Evolutionary conservation across 1,140 invertebrate genomes (phyloP), one percentile per base, ranked within the genome.

Genomic region (Brachystomella parvula): DNA sequence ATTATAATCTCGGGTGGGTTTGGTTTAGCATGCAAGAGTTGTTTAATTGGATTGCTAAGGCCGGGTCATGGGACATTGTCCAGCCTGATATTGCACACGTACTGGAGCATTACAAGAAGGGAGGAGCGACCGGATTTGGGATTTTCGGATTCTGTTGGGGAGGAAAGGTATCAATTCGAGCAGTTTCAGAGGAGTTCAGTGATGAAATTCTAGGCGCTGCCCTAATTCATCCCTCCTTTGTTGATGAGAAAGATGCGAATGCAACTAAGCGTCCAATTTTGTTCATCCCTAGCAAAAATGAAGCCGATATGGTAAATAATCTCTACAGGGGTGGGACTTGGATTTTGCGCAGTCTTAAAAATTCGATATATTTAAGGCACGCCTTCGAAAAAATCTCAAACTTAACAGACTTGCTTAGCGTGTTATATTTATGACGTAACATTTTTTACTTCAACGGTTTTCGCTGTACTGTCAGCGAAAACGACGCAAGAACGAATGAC

Each of bases 91-190:
- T 67, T 32, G 1, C 1, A 2, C 35, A 6, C 2, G 44, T 70
- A 17, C 33, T 66, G 3, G 21, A 56, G 12, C 44, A 60, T 59
- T 71, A 68, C 39, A 59, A 70, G 31, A 44, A n/a, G 1, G 2
- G 62, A 3, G 66, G 63, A 19, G 61, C 19, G 2, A 59, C 19
- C 29, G 31, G 9, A n/a, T 35, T 72, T 28, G 71, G 71, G 2
- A 61, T 72, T 6, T 69, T 69, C 64, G 67, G 67, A 64, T 67
- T 72, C 30, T 72, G 70, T 29, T 72, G 70, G 70, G 70, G 70
- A 24, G 70, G 64, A 26, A 72, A 69, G 35, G 63, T 71, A 17
- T 47, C 60, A 0, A 61, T 57, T 3, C n/a, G 35, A 21, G 70
- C 61, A 32, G 60, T 49, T 1, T 17, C 28, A 19, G 44, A 69